A percentile compares a stretch with the other conserved stretches of the same genome.
These are phyloP conservation scores for Tribolium freemani DNA, from an alignment of 2,888 invertebrate species.

Conservation along the genomic window DNA sequence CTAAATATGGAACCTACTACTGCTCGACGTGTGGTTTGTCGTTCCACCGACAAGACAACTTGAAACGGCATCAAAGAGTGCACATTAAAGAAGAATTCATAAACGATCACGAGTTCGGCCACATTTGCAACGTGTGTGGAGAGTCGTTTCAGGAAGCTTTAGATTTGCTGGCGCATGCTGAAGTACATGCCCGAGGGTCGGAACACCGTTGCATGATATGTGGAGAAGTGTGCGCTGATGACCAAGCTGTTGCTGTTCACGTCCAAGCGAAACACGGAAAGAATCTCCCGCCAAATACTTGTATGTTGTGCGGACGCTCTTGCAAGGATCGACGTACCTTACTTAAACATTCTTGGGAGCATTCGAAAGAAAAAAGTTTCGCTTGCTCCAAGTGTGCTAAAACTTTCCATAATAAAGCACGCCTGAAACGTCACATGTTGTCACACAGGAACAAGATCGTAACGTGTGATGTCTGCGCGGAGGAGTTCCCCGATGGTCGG, in stretches of 20 bases:
- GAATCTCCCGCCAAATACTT: slow-evolving; percentile 76
- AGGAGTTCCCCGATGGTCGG: slow-evolving; percentile 79
- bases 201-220: slow-evolving; percentile 76
- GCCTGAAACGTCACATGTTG: slow-evolving; percentile 77
- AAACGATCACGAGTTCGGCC: slow-evolving; percentile 70
- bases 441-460: slow-evolving; percentile 81
- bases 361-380: slow-evolving; percentile 74
- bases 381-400: slow-evolving; percentile 79
- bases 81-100: slow-evolving; percentile 66
- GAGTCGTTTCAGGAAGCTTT: slow-evolving; percentile 83
- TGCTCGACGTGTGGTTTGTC: slow-evolving; percentile 85
- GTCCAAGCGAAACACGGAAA: slow-evolving; percentile 73
- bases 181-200: slow-evolving; percentile 78
- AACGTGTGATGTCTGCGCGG: slow-evolving; percentile 78
- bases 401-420: slow-evolving; percentile 79
- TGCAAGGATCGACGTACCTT: slow-evolving; percentile 79
- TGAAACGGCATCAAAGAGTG: slow-evolving; percentile 75
- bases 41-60: slow-evolving; percentile 82
- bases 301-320: slow-evolving; percentile 77
- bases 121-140: slow-evolving; percentile 85
- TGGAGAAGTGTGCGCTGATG: slow-evolving; percentile 76
- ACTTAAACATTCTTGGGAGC: slow-evolving; percentile 79
- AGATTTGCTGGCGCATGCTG: slow-evolving; percentile 84
- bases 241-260: slow-evolving; percentile 75
- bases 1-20: slow-evolving; percentile 72